Evolutionary conservation across 35 echinoderm and acorn worm species (phyloP), one percentile per base, ranked within the genome.

Genomic region (Amphiura filiformis): DNA sequence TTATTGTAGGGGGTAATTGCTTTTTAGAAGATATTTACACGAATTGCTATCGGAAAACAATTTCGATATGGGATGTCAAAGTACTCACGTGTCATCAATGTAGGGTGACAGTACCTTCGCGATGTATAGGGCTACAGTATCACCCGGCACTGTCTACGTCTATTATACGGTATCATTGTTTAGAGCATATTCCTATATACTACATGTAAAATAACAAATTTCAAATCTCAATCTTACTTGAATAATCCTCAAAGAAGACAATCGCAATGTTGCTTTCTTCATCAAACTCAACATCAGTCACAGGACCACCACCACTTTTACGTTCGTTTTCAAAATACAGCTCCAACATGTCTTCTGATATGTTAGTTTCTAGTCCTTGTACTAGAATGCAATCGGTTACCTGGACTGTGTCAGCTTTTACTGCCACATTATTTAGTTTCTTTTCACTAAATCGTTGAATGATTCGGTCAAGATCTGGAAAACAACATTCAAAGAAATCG

Each of bases 261-360:
- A 34, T 77, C 20, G 61, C 88, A 39, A 34, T 39, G 9, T n/a
- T 39, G 17, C 39, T 26, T 41, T 39, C 47, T n/a, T 65, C 32
- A 57, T 82, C 61, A 0, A 32, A 30, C 7, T 90, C 35, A 35
- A 90, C 38, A 0, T 90, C 81, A 76, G 38, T 77, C 20, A 90
- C 80, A 0, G 7, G 26, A 11, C 65, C 40, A 28, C 88, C 81
- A 31, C 88, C 88, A 90, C 88, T 90, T 83, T 81, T 90, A 17
- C 39, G 38, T 23, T 44, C 22, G 75, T 84, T 90, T 38, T 84
- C 88, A 78, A 90, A 90, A 57, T 90, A 90, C 37, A 90, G 65
- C 44, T 42, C 70, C 4, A 90, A 12, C 57, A 77, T 84, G 18
- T 90, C 88, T 49, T 83, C 36, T 31, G 61, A 36, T 30, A 22